Conservation (phyloP, 1,140 invertebrate genomes). For the Microplitis mediator region DNA sequence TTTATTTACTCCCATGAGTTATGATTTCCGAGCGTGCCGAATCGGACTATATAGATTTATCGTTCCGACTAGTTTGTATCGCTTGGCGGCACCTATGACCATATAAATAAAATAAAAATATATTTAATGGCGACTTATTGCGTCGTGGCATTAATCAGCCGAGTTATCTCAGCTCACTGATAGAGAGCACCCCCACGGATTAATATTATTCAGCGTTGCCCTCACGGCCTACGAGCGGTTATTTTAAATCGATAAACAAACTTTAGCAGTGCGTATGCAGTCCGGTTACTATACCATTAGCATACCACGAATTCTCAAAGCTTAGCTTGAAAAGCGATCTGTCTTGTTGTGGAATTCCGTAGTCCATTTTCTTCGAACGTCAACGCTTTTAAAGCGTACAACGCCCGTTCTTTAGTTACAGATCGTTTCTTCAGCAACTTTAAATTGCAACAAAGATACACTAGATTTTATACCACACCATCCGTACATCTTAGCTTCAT, state of each 20-base stretch:
- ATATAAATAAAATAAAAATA: neutral
- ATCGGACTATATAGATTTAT: slow-evolving; percentile 49
- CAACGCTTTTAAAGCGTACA: neutral
- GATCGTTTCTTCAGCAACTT: slow-evolving; percentile 27
- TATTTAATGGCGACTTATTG: slow-evolving; percentile 55
- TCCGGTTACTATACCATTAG: slow-evolving; percentile 11
- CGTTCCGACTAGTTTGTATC: slow-evolving; percentile 44
- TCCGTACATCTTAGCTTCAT: slow-evolving; percentile 43
- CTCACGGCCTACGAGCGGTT: neutral
- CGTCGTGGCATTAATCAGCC: slow-evolving; percentile 29
- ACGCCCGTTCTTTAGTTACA: slow-evolving; percentile 9
- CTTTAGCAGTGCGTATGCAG: too few relatives aligned
- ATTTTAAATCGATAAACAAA: slow-evolving; percentile 28
- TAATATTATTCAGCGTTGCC: slow-evolving; percentile 24
- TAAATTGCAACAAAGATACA: neutral
- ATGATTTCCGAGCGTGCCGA: slow-evolving; percentile 50
- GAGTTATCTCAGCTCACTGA: slow-evolving; percentile 7
- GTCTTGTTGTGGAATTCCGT: slow-evolving; percentile 10
- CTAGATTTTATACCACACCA: slow-evolving; percentile 10
- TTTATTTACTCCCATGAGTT: slow-evolving; percentile 6
- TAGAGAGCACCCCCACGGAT: slow-evolving; percentile 33
- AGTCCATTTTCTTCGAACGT: neutral
- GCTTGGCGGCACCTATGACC: slow-evolving; percentile 16
- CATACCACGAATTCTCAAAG: slow-evolving; percentile 21
- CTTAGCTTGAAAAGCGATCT: neutral